phyloP scores from a whole-genome alignment of 2,113 vertebrate genomes.

The Ictalurus punctatus region DNA sequence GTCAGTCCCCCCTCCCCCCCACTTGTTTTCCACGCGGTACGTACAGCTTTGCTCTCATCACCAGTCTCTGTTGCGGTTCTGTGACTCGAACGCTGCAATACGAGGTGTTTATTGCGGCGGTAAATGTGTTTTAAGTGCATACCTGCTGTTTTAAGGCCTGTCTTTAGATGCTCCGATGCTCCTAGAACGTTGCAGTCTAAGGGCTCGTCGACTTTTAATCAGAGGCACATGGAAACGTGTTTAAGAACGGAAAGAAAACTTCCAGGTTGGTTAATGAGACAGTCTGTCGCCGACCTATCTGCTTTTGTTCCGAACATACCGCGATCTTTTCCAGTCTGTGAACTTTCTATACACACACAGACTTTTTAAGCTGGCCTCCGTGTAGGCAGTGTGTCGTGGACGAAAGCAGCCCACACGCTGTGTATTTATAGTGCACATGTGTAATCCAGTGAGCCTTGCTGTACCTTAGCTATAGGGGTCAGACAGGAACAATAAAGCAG shows the following conservation, averaged over 20 bases:
- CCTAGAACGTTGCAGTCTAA: neutral
- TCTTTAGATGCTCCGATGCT: neutral
- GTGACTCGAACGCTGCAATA: neutral
- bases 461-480: constrained; percentile 46
- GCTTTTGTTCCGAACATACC: neutral
- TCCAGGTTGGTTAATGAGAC: neutral
- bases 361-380: constrained; percentile 19
- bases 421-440: constrained; percentile 47
- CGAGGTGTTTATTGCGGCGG: constrained; percentile 35
- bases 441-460: constrained; percentile 41
- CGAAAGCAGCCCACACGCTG: constrained; percentile 48
- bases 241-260: neutral
- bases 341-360: neutral
- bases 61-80: neutral
- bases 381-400: constrained; percentile 26
- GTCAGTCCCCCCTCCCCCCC: too few relatives aligned
- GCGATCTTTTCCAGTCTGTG: neutral
- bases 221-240: neutral
- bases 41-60: neutral
- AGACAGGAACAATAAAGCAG: constrained; percentile 37
- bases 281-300: neutral
- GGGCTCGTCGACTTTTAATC: neutral
- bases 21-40: neutral
- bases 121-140: neutral
- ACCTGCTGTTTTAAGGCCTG: constrained; percentile 42